Base-by-base conservation (phyloP, 2,888 invertebrate genomes). In the Apeira syringaria region DNA sequence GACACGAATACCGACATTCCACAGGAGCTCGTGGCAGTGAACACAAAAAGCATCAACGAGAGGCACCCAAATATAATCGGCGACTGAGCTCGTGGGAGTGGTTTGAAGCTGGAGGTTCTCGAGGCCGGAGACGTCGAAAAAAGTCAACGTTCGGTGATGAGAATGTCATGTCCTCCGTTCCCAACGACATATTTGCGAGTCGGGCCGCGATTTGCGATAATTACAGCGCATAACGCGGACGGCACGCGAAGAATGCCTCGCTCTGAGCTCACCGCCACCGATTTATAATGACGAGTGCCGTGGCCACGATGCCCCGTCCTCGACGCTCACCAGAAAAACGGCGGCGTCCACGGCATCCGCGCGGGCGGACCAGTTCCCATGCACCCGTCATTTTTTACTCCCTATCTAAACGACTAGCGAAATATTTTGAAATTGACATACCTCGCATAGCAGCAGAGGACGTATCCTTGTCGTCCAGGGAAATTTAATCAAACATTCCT, bases 101-200 rank as follows among this genome's bases (percentile, higher is more conserved):
- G 70, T 62, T 68, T 71, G 59, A 59, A 56, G 53, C 62, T 60
- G 69, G 64, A 69, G 75, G 70, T 74, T 76, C 74, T 80, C 59
- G 74, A 57, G 62, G 64, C 62, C 59, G 63, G 68, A 70, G 72
- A 70, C 64, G 61, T 47, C 64, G 70, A 78, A 86, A 88, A 87
- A 87, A 76, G 62, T 47, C 55, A 76, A 62, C 80, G 74, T 80
- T 87, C 73, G 84, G 88, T 88, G 89, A 88, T 88, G 88, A 88
- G 88, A 88, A 89, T 86, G 88, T 88, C 88, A 88, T 89, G 89
- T 88, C 84, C 74, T 63, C 77, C 80, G 86, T 83, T 85, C 79
- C 76, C 86, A 73, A 87, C 87, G 89, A 87, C 87, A 88, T 89
- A 88, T 87, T 83, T 88, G 83, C 82, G 85, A 84, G 83, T 80